Evolutionary conservation across 2,888 invertebrate genomes (phyloP).

Genomic region (Cheilosia grossa): DNA sequence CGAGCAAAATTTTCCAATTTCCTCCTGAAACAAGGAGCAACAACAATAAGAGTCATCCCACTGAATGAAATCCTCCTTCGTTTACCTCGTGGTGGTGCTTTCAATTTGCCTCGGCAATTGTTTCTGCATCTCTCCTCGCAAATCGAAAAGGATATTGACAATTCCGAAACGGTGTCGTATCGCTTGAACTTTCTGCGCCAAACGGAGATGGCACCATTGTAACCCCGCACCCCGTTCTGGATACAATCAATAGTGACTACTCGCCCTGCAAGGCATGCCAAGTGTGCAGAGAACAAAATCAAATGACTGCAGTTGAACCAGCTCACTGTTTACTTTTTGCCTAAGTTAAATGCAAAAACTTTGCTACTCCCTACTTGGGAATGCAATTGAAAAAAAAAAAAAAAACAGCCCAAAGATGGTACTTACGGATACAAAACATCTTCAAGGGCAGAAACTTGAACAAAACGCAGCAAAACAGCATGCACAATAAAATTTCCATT

Average conservation of each 20-base stretch:
- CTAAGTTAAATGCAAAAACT: constrained; percentile 64
- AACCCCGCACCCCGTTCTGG: not conserved
- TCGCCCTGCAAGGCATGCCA: not conserved
- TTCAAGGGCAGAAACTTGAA: constrained; percentile 56
- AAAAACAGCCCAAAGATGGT: constrained; percentile 42
- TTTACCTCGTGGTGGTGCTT: constrained; percentile 11
- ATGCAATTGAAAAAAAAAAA: constrained; percentile 50
- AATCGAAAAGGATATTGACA: constrained; percentile 64
- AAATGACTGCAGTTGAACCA: constrained; percentile 12
- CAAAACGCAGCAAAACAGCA: constrained; percentile 64
- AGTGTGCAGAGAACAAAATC: not conserved
- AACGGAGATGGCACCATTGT: constrained; percentile 1
- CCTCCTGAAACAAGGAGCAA: not conserved
- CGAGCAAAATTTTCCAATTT: constrained; percentile 11
- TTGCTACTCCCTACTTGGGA: constrained; percentile 15
- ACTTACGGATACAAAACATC: constrained; percentile 51
- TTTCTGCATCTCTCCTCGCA: constrained; percentile 12
- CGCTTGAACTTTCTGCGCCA: constrained; percentile 33
- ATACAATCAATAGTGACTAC: constrained; percentile 27
- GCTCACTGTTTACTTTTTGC: constrained; percentile 45
- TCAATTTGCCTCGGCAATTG: constrained; percentile 44
- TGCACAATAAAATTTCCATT: constrained; percentile 73
- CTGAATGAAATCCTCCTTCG: constrained; percentile 14
- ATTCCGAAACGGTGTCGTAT: constrained; percentile 37
- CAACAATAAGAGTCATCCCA: not conserved